Evolutionary conservation across 1,140 invertebrate genomes (phyloP).

Genomic region (Pygmarrhopalites habei): DNA sequence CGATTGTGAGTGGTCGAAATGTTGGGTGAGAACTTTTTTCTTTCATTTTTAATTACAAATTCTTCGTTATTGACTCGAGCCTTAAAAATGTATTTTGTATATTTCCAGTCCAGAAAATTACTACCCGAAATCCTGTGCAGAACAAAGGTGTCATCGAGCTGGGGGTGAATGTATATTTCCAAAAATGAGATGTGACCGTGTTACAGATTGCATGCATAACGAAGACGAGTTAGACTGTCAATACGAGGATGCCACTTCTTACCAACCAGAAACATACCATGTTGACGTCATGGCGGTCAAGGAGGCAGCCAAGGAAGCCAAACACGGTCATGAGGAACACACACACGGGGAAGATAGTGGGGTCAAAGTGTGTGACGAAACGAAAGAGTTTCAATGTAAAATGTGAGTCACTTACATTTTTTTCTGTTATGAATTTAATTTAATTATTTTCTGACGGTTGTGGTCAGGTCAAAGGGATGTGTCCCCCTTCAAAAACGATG

Average conservation of each 20-base stretch:
- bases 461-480: conserved; percentile 33
- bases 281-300: background rate
- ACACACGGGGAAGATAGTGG: background rate
- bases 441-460: too few species aligned
- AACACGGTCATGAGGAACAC: conserved; percentile 5
- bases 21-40: too few species aligned
- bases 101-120: background rate
- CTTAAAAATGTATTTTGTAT: too few species aligned
- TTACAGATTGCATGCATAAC: conserved; percentile 63
- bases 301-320: background rate
- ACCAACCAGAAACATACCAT: background rate
- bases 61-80: too few species aligned
- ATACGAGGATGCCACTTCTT: background rate
- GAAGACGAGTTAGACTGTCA: conserved; percentile 67
- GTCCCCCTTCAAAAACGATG: conserved; percentile 55
- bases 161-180: conserved; percentile 57
- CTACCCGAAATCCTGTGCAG: conserved; percentile 45
- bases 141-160: conserved; percentile 51
- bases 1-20: background rate
- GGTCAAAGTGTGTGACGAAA: background rate
- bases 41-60: too few species aligned
- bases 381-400: conserved; percentile 20
- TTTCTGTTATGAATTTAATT: background rate
- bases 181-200: conserved; percentile 58
- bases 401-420: conserved; percentile 5